Base-by-base conservation (phyloP, 2,113 vertebrate species). In the Anguilla japonica region DNA sequence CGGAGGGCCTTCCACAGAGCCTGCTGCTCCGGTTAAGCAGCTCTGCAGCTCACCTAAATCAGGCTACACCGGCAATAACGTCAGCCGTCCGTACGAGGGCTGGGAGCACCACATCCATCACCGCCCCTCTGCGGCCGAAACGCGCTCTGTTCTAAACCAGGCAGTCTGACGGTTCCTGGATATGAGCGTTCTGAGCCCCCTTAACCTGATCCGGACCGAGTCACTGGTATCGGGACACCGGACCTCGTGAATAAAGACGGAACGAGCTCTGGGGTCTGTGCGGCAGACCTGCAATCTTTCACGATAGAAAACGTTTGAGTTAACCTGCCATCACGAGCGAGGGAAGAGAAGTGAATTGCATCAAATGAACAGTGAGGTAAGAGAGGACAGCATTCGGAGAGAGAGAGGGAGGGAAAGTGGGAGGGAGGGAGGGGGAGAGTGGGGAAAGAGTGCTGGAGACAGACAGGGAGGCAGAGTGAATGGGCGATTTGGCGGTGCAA, bases 21-120 rank as follows among this genome's bases (percentile, higher is more conserved):
- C 86, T 84, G 46, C 80, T 82, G 56, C 89, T 87, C 40, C 50
- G 84, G 86, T 86, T 88, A 67, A 90, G 85, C 91, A 84, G 18
- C 85, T 90, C 86, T 91, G 86, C 86, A 89, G 87, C 87, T 63
- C 67, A 79, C 34, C 71, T 78, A 80, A 79, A 82, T 86, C 79
- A 90, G 91, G 90, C 91, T 89, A 93, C 91, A 92, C 79, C 86
- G 93, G 91, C 89, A 91, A 93, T 91, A 83, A 87, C 87, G 91
- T 89, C 87, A 92, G 84, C 83, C 85, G 84, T 90, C 88, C 88
- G 46, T 16, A 75, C 86, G 90, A 85, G 89, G 91, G 93, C 92
- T 89, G 94, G 91, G 94, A 94, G 91, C 82, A 87, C 71, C 41
- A 63, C 39, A 43, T 22, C 81, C 60, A 29, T n/a, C n/a, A 53